Evolutionary conservation across 2,113 vertebrate species (phyloP), one percentile per base, ranked within the genome.

Genomic region (Corythornis madagascariensis): DNA sequence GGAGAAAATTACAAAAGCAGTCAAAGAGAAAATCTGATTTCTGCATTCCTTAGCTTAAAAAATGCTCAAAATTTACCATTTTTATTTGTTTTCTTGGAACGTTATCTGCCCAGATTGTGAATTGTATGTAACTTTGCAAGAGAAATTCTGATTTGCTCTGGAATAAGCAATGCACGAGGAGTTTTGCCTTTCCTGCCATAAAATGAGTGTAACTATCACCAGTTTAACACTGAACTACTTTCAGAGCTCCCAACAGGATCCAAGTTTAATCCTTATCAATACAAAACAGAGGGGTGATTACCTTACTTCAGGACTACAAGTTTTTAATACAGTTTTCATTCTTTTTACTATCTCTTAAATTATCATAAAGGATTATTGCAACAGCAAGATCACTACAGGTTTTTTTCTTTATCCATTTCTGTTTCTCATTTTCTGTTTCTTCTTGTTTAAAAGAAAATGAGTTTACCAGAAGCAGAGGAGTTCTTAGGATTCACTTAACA

Each of bases 401-500:
- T 59, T 28, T 81, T 70, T 53, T 75, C 25, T 88, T 84, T 85
- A 76, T 76, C 43, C 22, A 63, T 3, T 86, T 67, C 35, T 64
- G 28, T 71, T 88, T 75, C 22, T 56, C 31, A 50, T 80, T 74
- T 60, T 40, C 24, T 57, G 3, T 55, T 73, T 70, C 45, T 72
- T 66, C 19, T 67, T 89, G 10, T 86, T 81, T 59, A 40, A 78
- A 78, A 48, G 42, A 67, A 42, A 59, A 38, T 75, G 9, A 67
- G 11, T 83, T 78, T 83, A 72, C 55, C 53, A 83, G 65, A 78
- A 70, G 26, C 70, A 67, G 29, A 81, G 52, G 55, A 19, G 73
- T 76, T 91, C 67, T 92, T 91, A 59, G 52, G 56, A 75, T 67
- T 76, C 55, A 67, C 69, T 60, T 92, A 91, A 64, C 67, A 80